These are phyloP conservation scores for Cyrtonyx montezumae DNA, from an alignment of 2,113 vertebrate genomes.

Conservation along the genomic window DNA sequence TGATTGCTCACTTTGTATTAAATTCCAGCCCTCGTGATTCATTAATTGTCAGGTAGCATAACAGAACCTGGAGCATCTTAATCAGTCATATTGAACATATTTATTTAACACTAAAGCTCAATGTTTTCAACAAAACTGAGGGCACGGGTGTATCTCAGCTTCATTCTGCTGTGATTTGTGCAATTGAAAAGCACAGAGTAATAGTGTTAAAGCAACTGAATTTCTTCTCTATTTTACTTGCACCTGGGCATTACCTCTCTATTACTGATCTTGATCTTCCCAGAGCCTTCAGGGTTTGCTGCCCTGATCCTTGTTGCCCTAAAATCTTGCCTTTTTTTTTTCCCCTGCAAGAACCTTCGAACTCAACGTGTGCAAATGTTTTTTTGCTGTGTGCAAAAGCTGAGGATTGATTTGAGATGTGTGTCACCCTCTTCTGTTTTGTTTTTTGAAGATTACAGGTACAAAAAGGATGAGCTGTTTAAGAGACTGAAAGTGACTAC, in stretches of 20 bases:
- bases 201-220: background rate
- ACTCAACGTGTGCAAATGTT: too few relatives aligned
- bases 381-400: background rate
- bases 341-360: too few relatives aligned
- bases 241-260: background rate
- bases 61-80: background rate
- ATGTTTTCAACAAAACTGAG: background rate
- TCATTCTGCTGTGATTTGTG: background rate
- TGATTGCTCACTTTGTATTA: background rate
- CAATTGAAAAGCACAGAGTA: background rate
- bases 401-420: background rate
- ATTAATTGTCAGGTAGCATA: background rate
- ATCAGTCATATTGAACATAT: fast-evolving
- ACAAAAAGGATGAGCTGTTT: slow-evolving; percentile 94
- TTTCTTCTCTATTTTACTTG: fast-evolving
- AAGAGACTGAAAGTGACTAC: slow-evolving; percentile 95
- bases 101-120: fast-evolving
- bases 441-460: slow-evolving; percentile 88
- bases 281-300: background rate
- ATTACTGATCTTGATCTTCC: background rate
- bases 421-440: background rate
- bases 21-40: background rate
- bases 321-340: background rate
- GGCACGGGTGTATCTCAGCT: fast-evolving
- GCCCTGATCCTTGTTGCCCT: background rate